phyloP scores from a whole-genome alignment of 2,888 invertebrate genomes.

The Noctua pronuba region DNA sequence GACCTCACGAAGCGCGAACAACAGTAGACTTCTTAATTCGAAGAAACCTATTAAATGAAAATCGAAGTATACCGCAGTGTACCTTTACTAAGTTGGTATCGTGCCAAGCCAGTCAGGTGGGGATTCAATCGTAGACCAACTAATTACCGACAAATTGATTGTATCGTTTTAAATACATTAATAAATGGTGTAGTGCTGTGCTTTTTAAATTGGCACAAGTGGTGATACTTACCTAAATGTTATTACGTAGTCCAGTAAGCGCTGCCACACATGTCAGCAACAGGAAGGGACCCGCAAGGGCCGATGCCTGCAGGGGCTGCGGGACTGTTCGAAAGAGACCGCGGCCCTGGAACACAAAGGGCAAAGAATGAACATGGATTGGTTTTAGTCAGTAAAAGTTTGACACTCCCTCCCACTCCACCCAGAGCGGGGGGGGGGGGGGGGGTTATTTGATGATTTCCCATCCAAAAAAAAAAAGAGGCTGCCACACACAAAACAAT shows the following conservation, averaged over 20 bases:
- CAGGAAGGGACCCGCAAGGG: no score
- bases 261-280: no score
- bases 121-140: constrained; percentile 40
- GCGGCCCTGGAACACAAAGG: no score
- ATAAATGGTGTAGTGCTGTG: background rate
- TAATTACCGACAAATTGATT: constrained; percentile 47
- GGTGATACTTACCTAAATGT: background rate
- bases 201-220: background rate
- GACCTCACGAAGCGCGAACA: constrained; percentile 46
- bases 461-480: no score
- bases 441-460: no score
- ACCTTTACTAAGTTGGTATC: constrained; percentile 46
- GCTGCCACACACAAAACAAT: background rate
- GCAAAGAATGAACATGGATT: no score
- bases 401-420: no score
- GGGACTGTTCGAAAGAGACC: no score
- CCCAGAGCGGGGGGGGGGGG: no score
- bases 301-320: no score
- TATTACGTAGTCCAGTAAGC: background rate
- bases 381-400: no score
- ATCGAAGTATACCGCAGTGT: constrained; percentile 58
- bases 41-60: constrained; percentile 60
- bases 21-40: constrained; percentile 58
- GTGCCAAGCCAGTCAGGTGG: constrained; percentile 59
- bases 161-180: constrained; percentile 37